Evolutionary conservation across 2,888 invertebrate species (phyloP), one percentile per base, ranked within the genome.

Genomic region (Iselma pallidipennis): DNA sequence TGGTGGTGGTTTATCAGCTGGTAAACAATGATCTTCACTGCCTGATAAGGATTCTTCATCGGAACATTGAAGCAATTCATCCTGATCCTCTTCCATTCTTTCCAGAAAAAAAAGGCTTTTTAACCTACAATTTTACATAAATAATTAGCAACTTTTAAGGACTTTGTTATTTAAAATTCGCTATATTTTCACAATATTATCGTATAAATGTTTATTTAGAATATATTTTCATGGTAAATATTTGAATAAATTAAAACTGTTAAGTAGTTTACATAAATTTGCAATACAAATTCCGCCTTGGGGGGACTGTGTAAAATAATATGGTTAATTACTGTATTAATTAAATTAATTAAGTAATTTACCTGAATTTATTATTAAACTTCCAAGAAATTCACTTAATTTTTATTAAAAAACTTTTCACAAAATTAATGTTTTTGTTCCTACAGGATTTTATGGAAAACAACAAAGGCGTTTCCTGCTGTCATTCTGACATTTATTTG

Each of bases 21-120:
- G 76, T 55, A 76, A 69, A 63, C 74, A 72, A 53, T 78, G 76
- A 49, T 78, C 78, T 63, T 81, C 80, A 57, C 74, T 79, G 66
- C 80, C 80, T 28, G 77, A 78, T 58, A 78, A 66, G 7, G 79
- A 80, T 60, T 81, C 81, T 45, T 81, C 80, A 61, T 81, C 80
- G 12, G 79, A 78, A 61, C 74, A 72, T 65, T 76, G 76, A 9
- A 81, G 65, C 16, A 81, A 69, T 70, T 80, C 81, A 65, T 80
- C 80, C 63, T 79, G 77, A 68, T 80, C 80, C 61, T 78, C 79
- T 55, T 79, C 79, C 28, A 45, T 45, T 74, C n/a, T 73, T 67
- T 3, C 21, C 10, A 45, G 1, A 21, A 4, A 12, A 37, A 37
- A 9, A 29, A n/a, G n/a, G n/a, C n/a, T n/a, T n/a, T n/a, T n/a